Evolutionary conservation across 2,113 vertebrate species (phyloP), one percentile per base, ranked within the genome.

Genomic region (Circaetus gallicus): DNA sequence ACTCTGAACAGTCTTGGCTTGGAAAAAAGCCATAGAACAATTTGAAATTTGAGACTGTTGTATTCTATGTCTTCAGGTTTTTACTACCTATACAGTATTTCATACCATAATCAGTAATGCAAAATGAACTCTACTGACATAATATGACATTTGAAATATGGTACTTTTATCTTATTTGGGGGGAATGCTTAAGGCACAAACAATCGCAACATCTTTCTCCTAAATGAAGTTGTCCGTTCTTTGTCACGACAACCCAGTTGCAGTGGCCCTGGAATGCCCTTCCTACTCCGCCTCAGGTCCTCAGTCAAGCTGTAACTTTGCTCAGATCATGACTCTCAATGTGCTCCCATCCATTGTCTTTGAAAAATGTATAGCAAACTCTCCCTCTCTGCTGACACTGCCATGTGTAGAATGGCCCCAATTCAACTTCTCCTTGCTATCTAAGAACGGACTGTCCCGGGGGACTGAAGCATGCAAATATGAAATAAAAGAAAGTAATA

Each of bases 401-500:
- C 20, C 45, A 21, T 4, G 6, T 4, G 7, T 26, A 53, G 29
- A 47, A 93, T 82, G 42, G 34, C 13, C 45, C 28, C 34, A 26
- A 5, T 49, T 42, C 45, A 38, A 25, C 36, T 74, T 34, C 49
- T 38, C 55, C 47, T 13, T 8, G 40, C 3, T 10, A 8, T 25
- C 5, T 71, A 26, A 15, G 9, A 55, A 74, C 36, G 52, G 61
- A 20, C 49, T 34, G 4, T 10, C 53, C 19, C 28, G 47, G 36
- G 86, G 63, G 34, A 88, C 25, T 15, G 73, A 0, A 79, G 73
- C 98, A 98, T 98, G 97, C 98, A 98, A 96, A 95, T 91, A 96
- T 87, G 97, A 97, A 98, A 96, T 94, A 98, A 98, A 98, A 98
- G 94, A 95, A 98, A 98, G 98, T 98, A 99, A 98, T 98, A 99